These are phyloP conservation scores for Gymnobelideus leadbeateri DNA, from an alignment of 2,113 vertebrate species.

Conservation along the genomic window DNA sequence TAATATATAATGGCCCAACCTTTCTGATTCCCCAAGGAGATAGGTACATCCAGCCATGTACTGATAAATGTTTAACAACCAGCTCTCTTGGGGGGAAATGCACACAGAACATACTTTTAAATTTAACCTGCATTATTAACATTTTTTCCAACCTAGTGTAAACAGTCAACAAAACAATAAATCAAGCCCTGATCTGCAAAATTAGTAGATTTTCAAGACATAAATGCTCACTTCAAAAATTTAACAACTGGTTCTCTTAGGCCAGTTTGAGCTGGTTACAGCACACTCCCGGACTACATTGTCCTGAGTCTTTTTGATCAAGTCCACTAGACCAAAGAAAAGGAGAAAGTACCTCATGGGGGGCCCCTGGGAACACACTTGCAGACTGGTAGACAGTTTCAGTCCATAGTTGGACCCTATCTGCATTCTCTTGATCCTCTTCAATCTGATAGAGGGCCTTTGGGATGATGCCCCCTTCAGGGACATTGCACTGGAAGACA, in stretches of 20 bases:
- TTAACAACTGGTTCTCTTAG: not conserved
- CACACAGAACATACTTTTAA: not conserved
- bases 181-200: not conserved
- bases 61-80: not conserved
- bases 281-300: not conserved
- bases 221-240: not conserved
- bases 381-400: slow-evolving; percentile 90
- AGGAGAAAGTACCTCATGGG: slow-evolving; percentile 86
- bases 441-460: slow-evolving; percentile 88
- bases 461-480: slow-evolving; percentile 90
- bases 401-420: slow-evolving; percentile 88
- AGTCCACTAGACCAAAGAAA: not conserved
- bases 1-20: not conserved
- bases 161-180: not conserved
- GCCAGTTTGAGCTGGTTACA: not conserved
- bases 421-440: slow-evolving; percentile 83
- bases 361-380: slow-evolving; percentile 85
- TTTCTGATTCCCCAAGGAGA: not conserved
- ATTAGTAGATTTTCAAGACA: not conserved
- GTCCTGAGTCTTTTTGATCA: not conserved
- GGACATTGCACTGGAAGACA: slow-evolving; percentile 86
- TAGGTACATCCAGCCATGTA: not conserved
- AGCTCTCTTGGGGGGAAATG: not conserved
- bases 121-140: not conserved
- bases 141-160: not conserved